These are phyloP conservation scores for Scaptomyza hsui DNA, from an alignment of 1,140 invertebrate genomes.

Conservation along the genomic window DNA sequence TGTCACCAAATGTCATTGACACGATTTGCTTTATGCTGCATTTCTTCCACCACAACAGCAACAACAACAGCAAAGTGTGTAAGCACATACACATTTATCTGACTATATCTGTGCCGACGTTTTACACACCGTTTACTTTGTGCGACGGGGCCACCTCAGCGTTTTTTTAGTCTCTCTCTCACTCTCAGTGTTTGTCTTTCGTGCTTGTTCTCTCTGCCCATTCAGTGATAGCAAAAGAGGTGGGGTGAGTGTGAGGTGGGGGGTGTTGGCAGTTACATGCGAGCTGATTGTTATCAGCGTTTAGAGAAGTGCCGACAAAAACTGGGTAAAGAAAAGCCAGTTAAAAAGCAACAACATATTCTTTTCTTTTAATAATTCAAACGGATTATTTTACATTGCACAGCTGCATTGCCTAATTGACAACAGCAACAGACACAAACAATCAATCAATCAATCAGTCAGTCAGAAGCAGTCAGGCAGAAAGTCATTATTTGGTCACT, in stretches of 20 bases:
- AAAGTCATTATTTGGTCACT: conserved; percentile 40
- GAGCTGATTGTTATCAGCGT: conserved; percentile 71
- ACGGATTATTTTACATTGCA: not conserved
- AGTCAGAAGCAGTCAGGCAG: conserved; percentile 6
- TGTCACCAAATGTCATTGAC: conserved; percentile 81
- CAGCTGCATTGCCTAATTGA: conserved; percentile 59
- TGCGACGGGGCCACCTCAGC: conserved; percentile 65
- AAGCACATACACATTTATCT: conserved; percentile 32
- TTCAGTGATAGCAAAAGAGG: conserved; percentile 22
- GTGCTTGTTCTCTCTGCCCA: conserved; percentile 33
- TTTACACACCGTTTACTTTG: conserved; percentile 60
- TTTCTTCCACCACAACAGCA: conserved; percentile 44
- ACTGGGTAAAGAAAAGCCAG: conserved; percentile 13
- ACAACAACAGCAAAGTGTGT: conserved; percentile 21
- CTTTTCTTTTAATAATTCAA: no score
- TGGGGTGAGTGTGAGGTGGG: not conserved
- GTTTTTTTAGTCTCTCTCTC: conserved; percentile 44
- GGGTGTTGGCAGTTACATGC: conserved; percentile 14
- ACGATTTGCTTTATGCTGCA: conserved; percentile 79
- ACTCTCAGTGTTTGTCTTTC: conserved; percentile 49
- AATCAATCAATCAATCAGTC: conserved; percentile 48
- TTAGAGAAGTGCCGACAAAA: conserved; percentile 50
- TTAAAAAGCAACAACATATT: conserved; percentile 8
- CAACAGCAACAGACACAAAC: conserved; percentile 46
- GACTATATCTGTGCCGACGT: conserved; percentile 54